Base-by-base conservation (phyloP, 2,888 invertebrate genomes). In the Noctua comes region DNA sequence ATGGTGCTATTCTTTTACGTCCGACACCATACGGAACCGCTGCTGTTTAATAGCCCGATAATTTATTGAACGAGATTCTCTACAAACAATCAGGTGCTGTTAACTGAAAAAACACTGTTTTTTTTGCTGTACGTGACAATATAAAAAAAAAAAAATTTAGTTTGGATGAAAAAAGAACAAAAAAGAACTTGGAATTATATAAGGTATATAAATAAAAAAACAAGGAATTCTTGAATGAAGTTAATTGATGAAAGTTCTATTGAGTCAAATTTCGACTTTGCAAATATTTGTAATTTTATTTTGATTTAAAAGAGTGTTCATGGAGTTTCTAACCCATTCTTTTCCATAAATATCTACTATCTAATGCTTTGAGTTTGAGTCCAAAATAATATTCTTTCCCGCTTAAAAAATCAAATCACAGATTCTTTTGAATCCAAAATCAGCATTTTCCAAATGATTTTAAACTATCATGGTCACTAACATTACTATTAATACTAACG, bases 161-260 rank as follows among this genome's bases (percentile, higher is more conserved):
- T n/a, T 43, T 3, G 24, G 10, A 51, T 48, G 48, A 57, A 69
- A n/a, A 80, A 16, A 57, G 21, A 65, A 21, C 0, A 2, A 31
- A 3, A 7, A n/a, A n/a, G n/a, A n/a, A n/a, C n/a, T n/a, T n/a
- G n/a, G 11, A 40, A 54, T 54, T n/a, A 36, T 51, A 59, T 24
- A 11, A 27, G 16, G 5, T 16, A 59, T 16, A 16, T 40, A 31
- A n/a, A 40, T 48, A 68, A 27, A 57, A 21, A 8, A 48, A 48
- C 6, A 21, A 51, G 18, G n/a, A 43, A 31, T 31, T 10, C 36
- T 27, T 18, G 7, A 43, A 66, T 48, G 10, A 31, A 72, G 8
- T 31, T 78, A 4, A 64, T 65, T 66, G n/a, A 80, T 73, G 18
- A 76, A 48, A n/a, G 18, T 81, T 72, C 2, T 51, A 8, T 11